Conservation (phyloP, 2,888 invertebrate genomes). For the Xylota sylvarum region DNA sequence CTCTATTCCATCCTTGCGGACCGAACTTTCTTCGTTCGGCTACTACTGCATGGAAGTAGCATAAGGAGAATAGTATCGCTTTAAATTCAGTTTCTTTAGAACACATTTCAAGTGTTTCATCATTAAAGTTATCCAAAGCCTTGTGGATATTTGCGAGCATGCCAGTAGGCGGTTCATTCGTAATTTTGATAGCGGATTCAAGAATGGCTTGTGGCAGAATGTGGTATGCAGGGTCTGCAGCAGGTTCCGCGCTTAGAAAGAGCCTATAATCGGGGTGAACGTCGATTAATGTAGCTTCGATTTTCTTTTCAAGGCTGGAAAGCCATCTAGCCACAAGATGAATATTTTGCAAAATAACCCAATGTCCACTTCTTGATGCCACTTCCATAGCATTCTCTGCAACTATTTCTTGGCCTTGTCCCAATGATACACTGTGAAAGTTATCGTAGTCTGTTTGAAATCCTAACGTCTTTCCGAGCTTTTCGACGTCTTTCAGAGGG, state of each 20-base stretch:
- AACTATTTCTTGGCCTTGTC: conserved; percentile 97
- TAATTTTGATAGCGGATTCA: conserved; percentile 97
- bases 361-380: conserved; percentile 92
- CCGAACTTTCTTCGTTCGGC: conserved; percentile 95
- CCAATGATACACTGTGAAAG: conserved; percentile 96
- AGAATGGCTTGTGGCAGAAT: conserved; percentile 94
- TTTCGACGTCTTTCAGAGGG: conserved; percentile 96
- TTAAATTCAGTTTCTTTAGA: conserved; percentile 97
- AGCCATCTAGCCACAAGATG: conserved; percentile 97
- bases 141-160: conserved; percentile 98
- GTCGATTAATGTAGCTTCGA: conserved; percentile 91
- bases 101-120: conserved; percentile 96
- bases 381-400: conserved; percentile 94
- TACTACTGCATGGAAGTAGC: conserved; percentile 98
- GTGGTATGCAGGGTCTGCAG: conserved; percentile 88
- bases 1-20: conserved; percentile 85
- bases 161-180: conserved; percentile 97
- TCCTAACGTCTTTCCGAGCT: conserved; percentile 91
- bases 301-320: conserved; percentile 94
- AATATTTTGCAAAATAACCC: conserved; percentile 97
- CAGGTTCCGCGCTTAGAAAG: conserved; percentile 95
- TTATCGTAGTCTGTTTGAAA: conserved; percentile 92
- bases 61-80: conserved; percentile 93
- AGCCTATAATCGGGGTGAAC: conserved; percentile 89
- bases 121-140: conserved; percentile 95